Conservation (phyloP, 2,888 invertebrate species). For the Drosophila imparisetae region DNA sequence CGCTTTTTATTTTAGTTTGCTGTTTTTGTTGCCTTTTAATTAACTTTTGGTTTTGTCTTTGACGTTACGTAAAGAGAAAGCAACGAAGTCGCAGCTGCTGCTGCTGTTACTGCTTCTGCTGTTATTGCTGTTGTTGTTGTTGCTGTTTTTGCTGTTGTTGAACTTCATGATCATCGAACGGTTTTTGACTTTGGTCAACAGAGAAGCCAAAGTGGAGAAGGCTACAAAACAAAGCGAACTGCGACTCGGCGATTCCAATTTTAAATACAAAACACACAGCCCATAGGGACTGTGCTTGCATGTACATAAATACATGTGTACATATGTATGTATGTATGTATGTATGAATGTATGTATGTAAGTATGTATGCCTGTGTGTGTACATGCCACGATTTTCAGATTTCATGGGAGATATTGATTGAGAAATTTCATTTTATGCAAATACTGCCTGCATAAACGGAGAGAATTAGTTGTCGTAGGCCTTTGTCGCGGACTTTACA, state of each 20-base stretch:
- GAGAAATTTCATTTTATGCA: constrained; percentile 54
- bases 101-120: constrained; percentile 17
- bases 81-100: constrained; percentile 46
- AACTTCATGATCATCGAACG: constrained; percentile 78
- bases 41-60: constrained; percentile 70
- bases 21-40: constrained; percentile 66
- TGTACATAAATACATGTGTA: constrained; percentile 1
- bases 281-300: neutral
- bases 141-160: constrained; percentile 40
- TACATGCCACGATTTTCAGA: constrained; percentile 20
- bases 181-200: constrained; percentile 76
- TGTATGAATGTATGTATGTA: neutral
- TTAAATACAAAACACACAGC: constrained; percentile 38
- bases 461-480: constrained; percentile 47
- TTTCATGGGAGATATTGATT: constrained; percentile 63
- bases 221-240: constrained; percentile 32
- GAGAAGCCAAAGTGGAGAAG: constrained; percentile 48
- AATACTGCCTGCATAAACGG: constrained; percentile 34
- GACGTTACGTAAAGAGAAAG: constrained; percentile 77
- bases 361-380: constrained; percentile 1
- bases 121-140: constrained; percentile 5
- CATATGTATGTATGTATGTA: neutral
- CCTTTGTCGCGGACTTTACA: constrained; percentile 2
- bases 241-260: constrained; percentile 46
- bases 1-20: constrained; percentile 54